A percentile compares a stretch with the other conserved stretches of the same genome.
Conservation (phyloP, 1,140 invertebrate genomes). For the Trichoplusia ni region DNA sequence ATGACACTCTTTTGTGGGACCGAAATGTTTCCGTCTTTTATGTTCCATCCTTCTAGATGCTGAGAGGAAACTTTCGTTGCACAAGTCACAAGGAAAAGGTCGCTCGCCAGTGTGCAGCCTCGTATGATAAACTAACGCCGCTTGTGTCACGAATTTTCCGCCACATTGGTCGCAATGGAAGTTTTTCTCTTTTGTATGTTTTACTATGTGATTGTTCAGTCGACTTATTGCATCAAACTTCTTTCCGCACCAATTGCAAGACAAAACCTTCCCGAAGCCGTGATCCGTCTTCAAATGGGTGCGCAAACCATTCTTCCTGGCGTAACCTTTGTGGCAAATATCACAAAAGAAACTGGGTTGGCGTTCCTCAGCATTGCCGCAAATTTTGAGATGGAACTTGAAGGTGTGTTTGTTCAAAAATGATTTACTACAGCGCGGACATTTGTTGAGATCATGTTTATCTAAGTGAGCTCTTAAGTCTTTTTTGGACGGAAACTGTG, state of each 20-base stretch:
- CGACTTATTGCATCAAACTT: conserved; percentile 64
- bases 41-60: conserved; percentile 68
- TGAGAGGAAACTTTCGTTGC: conserved; percentile 63
- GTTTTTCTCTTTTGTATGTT: conserved; percentile 65
- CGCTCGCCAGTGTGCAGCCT: conserved; percentile 66
- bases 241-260: conserved; percentile 65
- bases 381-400: conserved; percentile 50
- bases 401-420: conserved; percentile 51
- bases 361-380: conserved; percentile 44
- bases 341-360: conserved; percentile 58
- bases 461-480: conserved; percentile 52
- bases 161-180: conserved; percentile 62
- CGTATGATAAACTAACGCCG: conserved; percentile 60
- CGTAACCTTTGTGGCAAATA: conserved; percentile 61
- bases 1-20: conserved; percentile 54
- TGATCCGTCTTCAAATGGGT: conserved; percentile 63
- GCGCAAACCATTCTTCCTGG: conserved; percentile 53
- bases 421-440: conserved; percentile 49
- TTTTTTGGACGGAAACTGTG: conserved; percentile 56
- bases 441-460: conserved; percentile 52
- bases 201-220: conserved; percentile 60
- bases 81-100: conserved; percentile 64
- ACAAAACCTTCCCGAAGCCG: conserved; percentile 56
- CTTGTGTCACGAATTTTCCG: conserved; percentile 60
- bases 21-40: conserved; percentile 60